Evolutionary conservation across 2,113 vertebrate species (phyloP).

Genomic region (Neotoma lepida): DNA sequence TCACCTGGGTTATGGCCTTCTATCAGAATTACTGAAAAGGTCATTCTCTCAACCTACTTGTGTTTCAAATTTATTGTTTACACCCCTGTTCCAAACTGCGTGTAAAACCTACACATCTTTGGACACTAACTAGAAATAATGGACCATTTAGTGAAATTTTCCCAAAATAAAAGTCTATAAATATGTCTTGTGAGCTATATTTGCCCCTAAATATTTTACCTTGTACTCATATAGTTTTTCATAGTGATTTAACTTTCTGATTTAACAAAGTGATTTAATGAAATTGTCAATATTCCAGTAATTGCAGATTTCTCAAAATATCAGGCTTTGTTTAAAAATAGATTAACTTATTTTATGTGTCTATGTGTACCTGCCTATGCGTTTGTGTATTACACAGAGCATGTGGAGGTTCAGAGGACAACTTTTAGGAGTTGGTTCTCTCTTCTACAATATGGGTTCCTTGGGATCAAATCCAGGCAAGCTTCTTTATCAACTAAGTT

Average conservation of each 20-base stretch:
- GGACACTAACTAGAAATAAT: constrained; percentile 47
- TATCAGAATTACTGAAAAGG: constrained; percentile 29
- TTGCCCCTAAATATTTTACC: constrained; percentile 40
- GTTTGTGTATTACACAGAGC: no score
- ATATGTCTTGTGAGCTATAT: neutral
- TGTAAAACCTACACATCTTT: neutral
- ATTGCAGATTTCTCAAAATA: neutral
- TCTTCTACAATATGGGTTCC: neutral
- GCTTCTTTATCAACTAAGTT: neutral
- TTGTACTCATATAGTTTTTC: neutral
- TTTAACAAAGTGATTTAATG: neutral
- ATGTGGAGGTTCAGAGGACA: neutral
- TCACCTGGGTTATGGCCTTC: neutral
- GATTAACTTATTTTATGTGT: neutral
- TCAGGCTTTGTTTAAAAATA: neutral
- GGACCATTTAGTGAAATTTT: constrained; percentile 49
- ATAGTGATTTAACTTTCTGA: neutral
- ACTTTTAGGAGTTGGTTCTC: neutral
- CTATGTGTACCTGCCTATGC: neutral
- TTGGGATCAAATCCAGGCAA: neutral
- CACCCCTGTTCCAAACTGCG: neutral
- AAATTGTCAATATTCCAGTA: neutral
- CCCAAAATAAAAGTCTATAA: constrained; percentile 32
- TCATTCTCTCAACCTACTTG: constrained; percentile 5
- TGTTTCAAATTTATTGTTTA: constrained; percentile 25